Percentiles rank a stretch among this genome's conserved stretches.
Evolutionary conservation across 2,797 vertebrate species (phyloP).

Genomic region (Melanotaenia trifasciata): DNA sequence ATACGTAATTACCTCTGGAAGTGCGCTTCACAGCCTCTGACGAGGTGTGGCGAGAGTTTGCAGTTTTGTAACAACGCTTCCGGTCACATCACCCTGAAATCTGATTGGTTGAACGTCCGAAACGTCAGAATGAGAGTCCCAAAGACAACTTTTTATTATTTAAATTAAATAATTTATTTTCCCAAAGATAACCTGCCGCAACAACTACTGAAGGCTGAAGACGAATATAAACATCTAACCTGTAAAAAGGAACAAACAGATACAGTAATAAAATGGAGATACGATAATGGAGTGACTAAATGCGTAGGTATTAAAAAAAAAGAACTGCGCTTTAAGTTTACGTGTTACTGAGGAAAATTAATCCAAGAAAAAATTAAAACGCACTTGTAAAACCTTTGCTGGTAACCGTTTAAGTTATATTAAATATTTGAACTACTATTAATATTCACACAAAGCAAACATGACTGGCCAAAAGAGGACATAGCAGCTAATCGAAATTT

Average conservation of each 20-base stretch:
- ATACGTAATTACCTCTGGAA: constrained; percentile 15
- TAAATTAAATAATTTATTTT: too few relatives aligned
- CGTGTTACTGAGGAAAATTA: background rate
- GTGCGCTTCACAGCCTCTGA: background rate
- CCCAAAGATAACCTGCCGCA: too few relatives aligned
- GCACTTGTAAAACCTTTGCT: background rate
- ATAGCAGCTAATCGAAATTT: background rate
- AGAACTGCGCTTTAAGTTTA: too few relatives aligned
- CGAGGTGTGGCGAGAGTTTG: background rate
- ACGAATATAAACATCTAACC: rapidly evolving
- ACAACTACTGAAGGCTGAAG: too few relatives aligned
- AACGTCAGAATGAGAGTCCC: constrained; percentile 60
- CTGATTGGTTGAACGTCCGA: constrained; percentile 48
- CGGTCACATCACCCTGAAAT: constrained; percentile 25
- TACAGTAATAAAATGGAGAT: too few relatives aligned
- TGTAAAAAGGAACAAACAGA: too few relatives aligned
- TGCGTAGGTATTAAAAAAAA: too few relatives aligned
- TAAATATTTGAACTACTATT: background rate
- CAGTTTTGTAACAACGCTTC: constrained; percentile 44
- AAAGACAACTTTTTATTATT: too few relatives aligned
- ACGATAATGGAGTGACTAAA: too few relatives aligned
- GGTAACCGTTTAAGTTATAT: background rate
- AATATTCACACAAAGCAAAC: background rate
- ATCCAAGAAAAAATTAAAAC: background rate
- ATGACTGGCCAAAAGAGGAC: background rate